Conservation (phyloP, 2,113 vertebrate genomes). For the Colinus virginianus region DNA sequence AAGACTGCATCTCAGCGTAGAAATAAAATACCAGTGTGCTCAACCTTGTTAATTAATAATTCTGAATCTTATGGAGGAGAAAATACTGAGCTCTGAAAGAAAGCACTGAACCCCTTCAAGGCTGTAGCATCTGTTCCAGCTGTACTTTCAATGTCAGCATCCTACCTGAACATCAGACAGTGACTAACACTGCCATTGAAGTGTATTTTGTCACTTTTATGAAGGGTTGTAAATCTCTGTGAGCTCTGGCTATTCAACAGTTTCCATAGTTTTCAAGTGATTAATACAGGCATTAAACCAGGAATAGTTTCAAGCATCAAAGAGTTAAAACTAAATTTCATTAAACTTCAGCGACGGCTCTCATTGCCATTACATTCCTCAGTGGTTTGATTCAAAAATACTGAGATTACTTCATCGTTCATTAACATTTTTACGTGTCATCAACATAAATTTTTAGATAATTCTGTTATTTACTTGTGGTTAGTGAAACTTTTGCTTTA, state of each 20-base stretch:
- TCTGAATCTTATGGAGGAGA: neutral
- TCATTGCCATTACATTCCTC: neutral
- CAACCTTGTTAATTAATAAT: neutral
- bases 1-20: neutral
- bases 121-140: neutral
- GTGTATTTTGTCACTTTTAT: neutral
- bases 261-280: neutral
- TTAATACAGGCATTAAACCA: neutral
- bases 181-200: neutral
- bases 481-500: neutral
- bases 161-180: neutral
- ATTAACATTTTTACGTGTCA: neutral
- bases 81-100: slow-evolving; percentile 1
- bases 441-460: neutral
- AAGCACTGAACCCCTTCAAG: neutral
- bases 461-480: neutral
- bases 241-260: neutral
- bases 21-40: neutral
- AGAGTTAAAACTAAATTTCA: slow-evolving; percentile 19
- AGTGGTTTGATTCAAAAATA: slow-evolving; percentile 2
- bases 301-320: neutral
- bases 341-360: neutral
- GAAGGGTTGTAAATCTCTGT: neutral
- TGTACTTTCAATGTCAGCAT: neutral
- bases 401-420: neutral